A percentile compares a stretch with the other conserved stretches of the same genome.
These are phyloP conservation scores for Uloborus diversus DNA, from an alignment of 1,140 invertebrate species.

Conservation along the genomic window DNA sequence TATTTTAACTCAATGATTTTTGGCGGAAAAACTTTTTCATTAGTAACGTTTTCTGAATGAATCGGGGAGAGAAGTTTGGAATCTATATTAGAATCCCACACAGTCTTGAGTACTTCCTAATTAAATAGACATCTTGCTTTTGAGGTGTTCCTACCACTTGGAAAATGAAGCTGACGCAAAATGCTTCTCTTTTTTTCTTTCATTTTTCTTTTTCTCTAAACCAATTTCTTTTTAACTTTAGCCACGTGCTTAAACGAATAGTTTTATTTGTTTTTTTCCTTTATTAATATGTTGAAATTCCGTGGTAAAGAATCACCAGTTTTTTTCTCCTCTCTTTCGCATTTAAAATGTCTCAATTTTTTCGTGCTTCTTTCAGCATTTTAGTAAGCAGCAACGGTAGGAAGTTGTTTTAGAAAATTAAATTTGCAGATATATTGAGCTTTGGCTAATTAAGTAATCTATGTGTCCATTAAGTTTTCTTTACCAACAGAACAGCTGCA, in stretches of 20 bases:
- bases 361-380: too few relatives aligned
- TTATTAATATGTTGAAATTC: conserved; percentile 36
- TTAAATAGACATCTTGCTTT: conserved; percentile 55
- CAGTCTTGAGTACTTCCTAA: conserved; percentile 31
- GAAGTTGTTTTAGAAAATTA: too few relatives aligned
- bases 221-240: conserved; percentile 28
- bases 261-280: conserved; percentile 7
- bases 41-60: conserved; percentile 14
- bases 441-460: too few relatives aligned
- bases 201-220: conserved; percentile 3
- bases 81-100: conserved; percentile 36
- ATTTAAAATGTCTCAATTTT: conserved; percentile 6
- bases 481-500: too few relatives aligned
- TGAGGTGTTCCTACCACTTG: conserved; percentile 8
- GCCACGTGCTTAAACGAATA: conserved; percentile 34
- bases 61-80: not conserved
- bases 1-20: conserved; percentile 57
- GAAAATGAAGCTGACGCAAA: conserved; percentile 33
- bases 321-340: not conserved
- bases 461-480: too few relatives aligned
- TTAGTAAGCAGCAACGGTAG: too few relatives aligned
- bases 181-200: conserved; percentile 1
- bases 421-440: too few relatives aligned
- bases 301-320: not conserved
- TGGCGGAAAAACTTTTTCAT: conserved; percentile 56